phyloP scores from a whole-genome alignment of 1,140 invertebrate genomes.

The Callitettix versicolor region DNA sequence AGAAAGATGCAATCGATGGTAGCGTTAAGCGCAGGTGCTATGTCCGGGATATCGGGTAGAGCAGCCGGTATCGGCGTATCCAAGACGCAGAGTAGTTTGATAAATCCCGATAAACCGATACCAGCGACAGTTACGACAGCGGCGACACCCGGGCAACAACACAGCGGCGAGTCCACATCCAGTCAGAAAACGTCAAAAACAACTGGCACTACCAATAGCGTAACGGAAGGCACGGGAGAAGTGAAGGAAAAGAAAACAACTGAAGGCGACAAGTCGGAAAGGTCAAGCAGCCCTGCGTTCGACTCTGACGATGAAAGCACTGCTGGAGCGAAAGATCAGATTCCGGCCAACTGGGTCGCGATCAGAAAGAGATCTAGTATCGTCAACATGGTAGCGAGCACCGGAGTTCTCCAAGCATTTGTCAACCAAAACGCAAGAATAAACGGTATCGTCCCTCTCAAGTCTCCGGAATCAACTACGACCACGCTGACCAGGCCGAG shows the following conservation, averaged over 20 bases:
- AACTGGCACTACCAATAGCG: slow-evolving; percentile 10
- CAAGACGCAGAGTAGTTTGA: slow-evolving; percentile 58
- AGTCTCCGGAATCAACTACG: slow-evolving; percentile 28
- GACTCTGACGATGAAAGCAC: slow-evolving; percentile 87
- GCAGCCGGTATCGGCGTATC: slow-evolving; percentile 75
- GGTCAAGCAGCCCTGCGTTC: slow-evolving; percentile 89
- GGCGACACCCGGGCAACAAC: slow-evolving; percentile 18
- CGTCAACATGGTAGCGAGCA: slow-evolving; percentile 28
- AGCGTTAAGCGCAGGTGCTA: slow-evolving; percentile 72
- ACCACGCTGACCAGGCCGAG: slow-evolving; percentile 28
- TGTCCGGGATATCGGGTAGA: slow-evolving; percentile 78
- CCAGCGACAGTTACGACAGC: slow-evolving; percentile 19
- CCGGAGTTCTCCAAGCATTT: slow-evolving; percentile 5
- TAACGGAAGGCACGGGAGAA: slow-evolving; percentile 10
- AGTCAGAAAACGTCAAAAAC: slow-evolving; percentile 48
- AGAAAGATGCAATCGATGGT: slow-evolving; percentile 91
- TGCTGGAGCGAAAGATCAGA: slow-evolving; percentile 42
- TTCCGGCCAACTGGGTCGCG: slow-evolving; percentile 20
- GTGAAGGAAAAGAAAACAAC: slow-evolving; percentile 19
- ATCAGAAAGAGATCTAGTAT: background rate
- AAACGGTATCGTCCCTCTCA: slow-evolving; percentile 44
- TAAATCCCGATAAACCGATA: slow-evolving; percentile 59
- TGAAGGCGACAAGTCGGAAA: slow-evolving; percentile 61
- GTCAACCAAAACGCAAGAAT: slow-evolving; percentile 30
- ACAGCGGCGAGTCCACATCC: slow-evolving; percentile 41